phyloP scores from a whole-genome alignment of 2,888 invertebrate genomes.

The Disparrhopalites patrizii region DNA sequence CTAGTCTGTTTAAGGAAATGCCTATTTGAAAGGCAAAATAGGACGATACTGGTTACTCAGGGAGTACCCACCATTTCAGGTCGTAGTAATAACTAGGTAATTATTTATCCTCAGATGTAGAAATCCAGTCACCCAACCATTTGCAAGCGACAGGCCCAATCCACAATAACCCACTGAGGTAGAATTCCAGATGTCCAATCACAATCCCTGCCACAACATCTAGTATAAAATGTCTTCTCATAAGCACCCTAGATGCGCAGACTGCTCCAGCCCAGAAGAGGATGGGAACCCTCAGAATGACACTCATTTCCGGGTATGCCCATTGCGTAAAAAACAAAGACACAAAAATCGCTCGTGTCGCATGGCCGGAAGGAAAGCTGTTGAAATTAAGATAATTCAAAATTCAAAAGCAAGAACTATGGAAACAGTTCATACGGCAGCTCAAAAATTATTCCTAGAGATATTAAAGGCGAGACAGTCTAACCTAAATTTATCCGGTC shows the following conservation, averaged over 20 bases:
- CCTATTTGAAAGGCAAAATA: too few species aligned
- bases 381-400: not conserved
- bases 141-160: slow-evolving; percentile 62
- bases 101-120: slow-evolving; percentile 49
- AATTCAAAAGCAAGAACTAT: not conserved
- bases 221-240: slow-evolving; percentile 79
- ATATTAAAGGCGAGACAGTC: not conserved
- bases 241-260: slow-evolving; percentile 71
- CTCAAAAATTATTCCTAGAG: too few species aligned
- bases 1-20: too few species aligned
- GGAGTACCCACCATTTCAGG: too few species aligned
- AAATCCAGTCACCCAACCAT: slow-evolving; percentile 60
- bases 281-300: slow-evolving; percentile 62
- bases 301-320: slow-evolving; percentile 50
- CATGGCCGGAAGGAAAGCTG: slow-evolving; percentile 92
- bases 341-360: slow-evolving; percentile 75
- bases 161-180: slow-evolving; percentile 64
- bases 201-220: slow-evolving; percentile 74
- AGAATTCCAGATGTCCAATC: slow-evolving; percentile 65
- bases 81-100: not conserved
- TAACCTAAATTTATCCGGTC: slow-evolving; percentile 72
- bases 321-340: slow-evolving; percentile 62
- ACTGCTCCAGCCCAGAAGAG: slow-evolving; percentile 72
- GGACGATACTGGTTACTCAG: too few species aligned
- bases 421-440: too few species aligned